These are phyloP conservation scores for Drosophila arawakana DNA, from an alignment of 1,140 invertebrate genomes.

Conservation along the genomic window DNA sequence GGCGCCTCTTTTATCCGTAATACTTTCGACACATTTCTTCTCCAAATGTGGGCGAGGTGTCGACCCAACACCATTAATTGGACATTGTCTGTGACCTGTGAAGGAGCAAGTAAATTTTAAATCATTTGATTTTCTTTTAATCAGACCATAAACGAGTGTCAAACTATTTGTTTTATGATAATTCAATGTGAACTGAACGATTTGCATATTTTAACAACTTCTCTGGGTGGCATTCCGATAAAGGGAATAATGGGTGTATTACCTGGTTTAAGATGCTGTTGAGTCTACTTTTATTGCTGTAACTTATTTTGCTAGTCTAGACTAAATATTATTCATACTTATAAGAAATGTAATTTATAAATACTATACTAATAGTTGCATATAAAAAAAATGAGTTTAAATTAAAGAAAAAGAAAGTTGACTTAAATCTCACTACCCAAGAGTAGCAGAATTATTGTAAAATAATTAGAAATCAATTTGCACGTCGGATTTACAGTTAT, in stretches of 20 bases:
- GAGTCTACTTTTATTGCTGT: slow-evolving; percentile 11
- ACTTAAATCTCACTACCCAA: slow-evolving; percentile 41
- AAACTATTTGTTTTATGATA: slow-evolving; percentile 66
- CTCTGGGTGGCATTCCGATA: slow-evolving; percentile 4
- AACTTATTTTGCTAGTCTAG: not conserved
- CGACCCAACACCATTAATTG: slow-evolving; percentile 37
- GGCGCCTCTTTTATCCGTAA: slow-evolving; percentile 70
- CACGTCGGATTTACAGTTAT: slow-evolving; percentile 65
- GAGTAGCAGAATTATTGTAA: slow-evolving; percentile 34
- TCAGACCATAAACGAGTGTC: slow-evolving; percentile 66
- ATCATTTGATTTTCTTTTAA: slow-evolving; percentile 64
- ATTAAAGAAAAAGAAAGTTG: slow-evolving; percentile 4
- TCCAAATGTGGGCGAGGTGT: slow-evolving; percentile 53
- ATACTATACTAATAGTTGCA: too few relatives aligned
- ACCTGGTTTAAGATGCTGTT: slow-evolving; percentile 2
- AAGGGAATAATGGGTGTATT: not conserved
- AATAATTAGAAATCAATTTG: slow-evolving; percentile 77
- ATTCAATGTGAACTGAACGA: slow-evolving; percentile 26
- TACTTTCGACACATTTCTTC: slow-evolving; percentile 49
- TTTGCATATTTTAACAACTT: slow-evolving; percentile 26
- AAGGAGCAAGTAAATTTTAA: slow-evolving; percentile 38
- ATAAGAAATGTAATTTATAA: too few relatives aligned
- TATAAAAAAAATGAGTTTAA: too few relatives aligned
- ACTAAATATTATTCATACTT: too few relatives aligned
- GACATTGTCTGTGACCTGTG: slow-evolving; percentile 19